Percentiles rank a stretch among this genome's conserved stretches.
phyloP scores from a whole-genome alignment of 2,113 vertebrate genomes.

The Numida meleagris region DNA sequence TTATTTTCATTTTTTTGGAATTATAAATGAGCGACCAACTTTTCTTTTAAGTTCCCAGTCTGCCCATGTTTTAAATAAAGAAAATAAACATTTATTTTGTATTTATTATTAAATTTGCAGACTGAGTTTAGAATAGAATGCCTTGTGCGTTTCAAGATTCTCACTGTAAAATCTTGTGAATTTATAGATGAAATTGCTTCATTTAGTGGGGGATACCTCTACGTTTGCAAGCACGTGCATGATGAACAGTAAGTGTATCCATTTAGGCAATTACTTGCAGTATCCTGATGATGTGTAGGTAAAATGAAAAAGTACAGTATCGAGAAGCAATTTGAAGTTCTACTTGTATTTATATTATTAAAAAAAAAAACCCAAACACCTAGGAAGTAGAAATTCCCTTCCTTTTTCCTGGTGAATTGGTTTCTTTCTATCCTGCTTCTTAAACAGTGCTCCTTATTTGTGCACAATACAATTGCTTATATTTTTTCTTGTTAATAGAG shows the following conservation, averaged over 20 bases:
- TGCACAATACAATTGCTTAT: not conserved
- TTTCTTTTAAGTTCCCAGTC: not conserved
- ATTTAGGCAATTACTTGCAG: not conserved
- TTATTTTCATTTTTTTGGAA: not conserved
- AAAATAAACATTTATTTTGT: not conserved
- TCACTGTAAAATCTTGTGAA: not conserved
- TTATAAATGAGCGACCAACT: not conserved
- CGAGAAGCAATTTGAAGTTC: not conserved
- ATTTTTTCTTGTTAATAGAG: not conserved
- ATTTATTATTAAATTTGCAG: not conserved
- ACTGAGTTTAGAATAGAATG: not conserved
- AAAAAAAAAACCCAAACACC: not conserved
- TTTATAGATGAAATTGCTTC: not conserved
- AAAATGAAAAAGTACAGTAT: not conserved
- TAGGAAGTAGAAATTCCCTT: not conserved
- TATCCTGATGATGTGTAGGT: not conserved
- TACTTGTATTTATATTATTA: not conserved
- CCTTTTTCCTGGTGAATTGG: not conserved
- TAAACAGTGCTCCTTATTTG: not conserved
- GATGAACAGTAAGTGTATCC: not conserved
- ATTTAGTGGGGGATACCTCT: not conserved
- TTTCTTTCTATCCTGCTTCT: not conserved
- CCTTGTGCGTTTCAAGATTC: not conserved
- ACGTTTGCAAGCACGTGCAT: not conserved
- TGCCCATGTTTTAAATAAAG: not conserved